Base-by-base conservation (phyloP, 2,113 vertebrate genomes). In the Spermophilus dauricus region DNA sequence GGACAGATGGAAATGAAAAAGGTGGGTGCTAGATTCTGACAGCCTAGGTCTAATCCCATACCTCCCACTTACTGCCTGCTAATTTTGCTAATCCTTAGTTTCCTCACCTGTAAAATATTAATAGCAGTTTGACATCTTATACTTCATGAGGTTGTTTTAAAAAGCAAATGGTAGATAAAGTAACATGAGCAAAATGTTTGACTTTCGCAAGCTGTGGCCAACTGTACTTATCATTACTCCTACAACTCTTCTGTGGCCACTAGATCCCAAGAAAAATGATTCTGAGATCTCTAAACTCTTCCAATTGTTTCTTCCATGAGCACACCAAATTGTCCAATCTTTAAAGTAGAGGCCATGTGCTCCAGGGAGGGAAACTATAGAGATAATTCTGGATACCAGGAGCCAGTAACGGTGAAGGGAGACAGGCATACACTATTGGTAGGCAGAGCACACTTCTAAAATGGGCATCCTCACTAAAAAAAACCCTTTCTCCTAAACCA, bases 341-440 rank as follows among this genome's bases (percentile, higher is more conserved):
- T 20, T 39, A n/a, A 4, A 20, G 69, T 0, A 8, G 58, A 76
- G 28, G 45, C n/a, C 20, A 8, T 1, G 13, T 2, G 18, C 45
- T 76, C 61, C 7, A 37, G n/a, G n/a, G 10, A 73, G 11, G 24
- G 16, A 20, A 12, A 18, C 7, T 8, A 4, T 4, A 67, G 42
- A 61, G n/a, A 30, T 80, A 42, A 53, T 1, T 2, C 3, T 16
- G 14, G 10, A 56, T 24, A 18, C 42, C 16, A 24, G 84, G 11
- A 28, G 22, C 1, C 4, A 39, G 53, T 8, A 32, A 32, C 37
- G 20, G 32, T 4, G 1, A 1, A 1, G 16, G 30, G 30, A 10
- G 45, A 20, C 2, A 16, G 17, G 10, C 16, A 34, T 39, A 10
- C 14, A 5, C 26, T 6, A 8, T 14, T 6, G 28, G 28, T 6